Evolutionary conservation across 1,140 invertebrate species (phyloP).

Genomic region (Eupristina koningsbergeri): DNA sequence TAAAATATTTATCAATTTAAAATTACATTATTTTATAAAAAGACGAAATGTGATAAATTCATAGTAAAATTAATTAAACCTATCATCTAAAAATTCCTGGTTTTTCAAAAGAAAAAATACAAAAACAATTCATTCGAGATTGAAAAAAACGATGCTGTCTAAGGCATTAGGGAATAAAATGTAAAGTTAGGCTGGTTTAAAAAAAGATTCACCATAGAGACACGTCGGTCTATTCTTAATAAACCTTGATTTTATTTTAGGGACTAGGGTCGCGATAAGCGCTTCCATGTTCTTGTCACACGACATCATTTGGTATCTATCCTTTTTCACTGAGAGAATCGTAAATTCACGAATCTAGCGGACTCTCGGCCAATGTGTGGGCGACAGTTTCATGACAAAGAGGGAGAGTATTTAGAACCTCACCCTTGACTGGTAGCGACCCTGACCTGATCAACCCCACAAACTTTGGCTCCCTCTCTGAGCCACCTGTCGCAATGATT

Average conservation of each 20-base stretch:
- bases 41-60: too few relatives aligned
- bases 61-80: too few relatives aligned
- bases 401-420: slow-evolving; percentile 40
- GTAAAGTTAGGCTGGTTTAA: not conserved
- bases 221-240: slow-evolving; percentile 9
- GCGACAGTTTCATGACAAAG: not conserved
- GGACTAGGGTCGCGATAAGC: not conserved
- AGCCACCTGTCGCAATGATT: not conserved
- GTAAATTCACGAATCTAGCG: slow-evolving; percentile 40
- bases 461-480: slow-evolving; percentile 43
- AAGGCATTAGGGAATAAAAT: not conserved
- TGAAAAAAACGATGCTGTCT: not conserved
- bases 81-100: too few relatives aligned
- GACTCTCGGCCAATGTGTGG: not conserved
- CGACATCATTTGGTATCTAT: not conserved
- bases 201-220: not conserved
- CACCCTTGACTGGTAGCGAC: slow-evolving; percentile 61
- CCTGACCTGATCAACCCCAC: slow-evolving; percentile 56
- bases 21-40: too few relatives aligned
- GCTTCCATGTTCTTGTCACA: not conserved
- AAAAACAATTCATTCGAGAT: not conserved
- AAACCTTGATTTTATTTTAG: slow-evolving; percentile 45
- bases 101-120: too few relatives aligned
- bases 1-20: too few relatives aligned
- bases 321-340: not conserved